Evolutionary conservation across 2,888 invertebrate genomes (phyloP).

Genomic region (Epinotia bilunana): DNA sequence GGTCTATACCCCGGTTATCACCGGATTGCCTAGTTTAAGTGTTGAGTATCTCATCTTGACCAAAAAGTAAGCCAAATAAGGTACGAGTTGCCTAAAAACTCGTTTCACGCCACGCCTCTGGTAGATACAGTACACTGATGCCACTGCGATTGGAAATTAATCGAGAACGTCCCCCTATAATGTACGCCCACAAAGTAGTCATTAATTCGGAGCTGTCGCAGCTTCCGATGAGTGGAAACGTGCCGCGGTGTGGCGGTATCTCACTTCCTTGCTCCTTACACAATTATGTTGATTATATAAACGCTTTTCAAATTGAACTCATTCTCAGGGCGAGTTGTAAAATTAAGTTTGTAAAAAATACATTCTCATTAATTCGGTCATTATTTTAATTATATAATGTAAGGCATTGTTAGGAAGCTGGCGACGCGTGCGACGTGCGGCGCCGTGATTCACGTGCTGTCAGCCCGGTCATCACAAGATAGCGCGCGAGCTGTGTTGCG

Average conservation of each 20-base stretch:
- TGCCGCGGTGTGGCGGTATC: constrained; percentile 3
- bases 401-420: too few relatives aligned
- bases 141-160: neutral
- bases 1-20: too few relatives aligned
- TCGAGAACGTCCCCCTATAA: neutral
- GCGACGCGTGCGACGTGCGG: too few relatives aligned
- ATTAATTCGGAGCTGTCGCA: constrained; percentile 18
- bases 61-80: too few relatives aligned
- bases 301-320: constrained; percentile 16
- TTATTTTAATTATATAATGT: neutral
- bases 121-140: too few relatives aligned
- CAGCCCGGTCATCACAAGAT: too few relatives aligned
- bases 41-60: too few relatives aligned
- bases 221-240: constrained; percentile 40
- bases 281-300: constrained; percentile 28
- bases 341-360: neutral
- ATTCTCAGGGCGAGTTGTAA: neutral
- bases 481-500: too few relatives aligned
- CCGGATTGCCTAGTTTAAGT: too few relatives aligned
- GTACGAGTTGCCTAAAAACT: too few relatives aligned
- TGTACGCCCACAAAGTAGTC: constrained; percentile 6
- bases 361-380: neutral
- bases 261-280: constrained; percentile 26
- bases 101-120: too few relatives aligned
- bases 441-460: too few relatives aligned